A percentile compares a stretch with the other conserved stretches of the same genome.
Conservation (phyloP, 92 coral and sea anemone genomes). For the Epizoanthus rinbou region DNA sequence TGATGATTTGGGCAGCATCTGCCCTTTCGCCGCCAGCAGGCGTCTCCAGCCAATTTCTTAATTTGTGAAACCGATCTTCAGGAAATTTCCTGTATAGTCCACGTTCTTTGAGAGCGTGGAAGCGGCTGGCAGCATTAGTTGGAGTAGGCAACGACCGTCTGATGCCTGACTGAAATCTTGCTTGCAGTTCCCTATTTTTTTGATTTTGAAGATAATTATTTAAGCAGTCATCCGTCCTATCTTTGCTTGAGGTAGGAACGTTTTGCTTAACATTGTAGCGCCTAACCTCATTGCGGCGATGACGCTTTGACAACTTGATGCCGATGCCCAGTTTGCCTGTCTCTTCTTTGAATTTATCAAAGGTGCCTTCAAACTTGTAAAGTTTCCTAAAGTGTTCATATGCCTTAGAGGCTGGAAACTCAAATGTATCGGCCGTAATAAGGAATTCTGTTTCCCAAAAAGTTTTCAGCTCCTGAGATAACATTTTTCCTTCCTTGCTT, state of each 20-base stretch:
- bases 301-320: background rate
- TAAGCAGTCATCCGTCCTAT: background rate
- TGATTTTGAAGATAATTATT: background rate
- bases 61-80: background rate
- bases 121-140: background rate
- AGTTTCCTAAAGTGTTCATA: too few relatives aligned
- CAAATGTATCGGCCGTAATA: too few relatives aligned
- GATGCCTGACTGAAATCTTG: background rate
- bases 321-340: background rate
- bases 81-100: conserved; percentile 1
- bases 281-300: background rate
- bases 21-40: background rate
- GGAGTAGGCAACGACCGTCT: background rate
- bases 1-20: background rate
- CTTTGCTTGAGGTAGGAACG: background rate
- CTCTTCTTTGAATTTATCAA: too few relatives aligned
- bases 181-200: background rate
- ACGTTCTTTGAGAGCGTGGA: background rate
- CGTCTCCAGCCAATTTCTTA: background rate
- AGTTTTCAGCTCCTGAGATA: too few relatives aligned
- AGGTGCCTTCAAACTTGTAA: too few relatives aligned
- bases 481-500: too few relatives aligned
- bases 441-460: too few relatives aligned
- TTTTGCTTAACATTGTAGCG: background rate
- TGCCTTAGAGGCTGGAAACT: too few relatives aligned